A percentile compares a stretch with the other conserved stretches of the same genome.
Evolutionary conservation across 1,140 invertebrate species (phyloP).

Genomic region (Stratiolaelaps scimitus): DNA sequence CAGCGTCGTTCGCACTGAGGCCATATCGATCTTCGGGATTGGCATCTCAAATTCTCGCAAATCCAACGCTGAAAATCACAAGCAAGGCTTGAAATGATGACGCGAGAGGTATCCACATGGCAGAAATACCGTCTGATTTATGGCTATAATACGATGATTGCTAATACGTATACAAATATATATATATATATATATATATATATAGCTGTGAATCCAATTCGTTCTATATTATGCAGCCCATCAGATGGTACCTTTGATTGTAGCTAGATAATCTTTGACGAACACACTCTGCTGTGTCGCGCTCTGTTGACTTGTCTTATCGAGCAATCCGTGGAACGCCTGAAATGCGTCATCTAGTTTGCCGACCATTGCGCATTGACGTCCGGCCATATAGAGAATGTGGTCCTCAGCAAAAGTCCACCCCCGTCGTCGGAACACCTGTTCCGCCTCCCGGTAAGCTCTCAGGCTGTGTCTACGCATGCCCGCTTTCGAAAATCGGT

Average conservation of each 20-base stretch:
- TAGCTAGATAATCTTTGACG: constrained; percentile 72
- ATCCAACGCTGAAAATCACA: too few species aligned
- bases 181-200: neutral
- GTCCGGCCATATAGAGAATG: constrained; percentile 81
- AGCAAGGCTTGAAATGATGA: too few species aligned
- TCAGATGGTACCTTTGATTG: constrained; percentile 53
- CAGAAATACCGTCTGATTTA: too few species aligned
- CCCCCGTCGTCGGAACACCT: constrained; percentile 64
- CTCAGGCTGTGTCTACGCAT: constrained; percentile 76
- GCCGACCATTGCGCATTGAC: constrained; percentile 67
- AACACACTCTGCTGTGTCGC: constrained; percentile 63
- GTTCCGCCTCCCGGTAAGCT: constrained; percentile 80
- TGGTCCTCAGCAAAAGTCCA: constrained; percentile 89
- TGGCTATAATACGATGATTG: too few species aligned
- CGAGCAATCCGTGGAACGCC: constrained; percentile 64
- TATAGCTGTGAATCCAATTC: neutral
- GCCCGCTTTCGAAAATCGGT: constrained; percentile 73
- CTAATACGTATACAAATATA: too few species aligned
- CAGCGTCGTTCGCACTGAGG: neutral
- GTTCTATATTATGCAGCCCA: neutral
- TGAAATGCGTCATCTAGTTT: constrained; percentile 57
- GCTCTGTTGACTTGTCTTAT: constrained; percentile 52
- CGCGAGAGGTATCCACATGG: too few species aligned
- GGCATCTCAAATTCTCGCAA: constrained; percentile 20
- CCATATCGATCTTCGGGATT: constrained; percentile 21